A percentile compares a stretch with the other conserved stretches of the same genome.
These are phyloP conservation scores for Synodontis membranacea DNA, from an alignment of 2,113 vertebrate species.

Conservation along the genomic window DNA sequence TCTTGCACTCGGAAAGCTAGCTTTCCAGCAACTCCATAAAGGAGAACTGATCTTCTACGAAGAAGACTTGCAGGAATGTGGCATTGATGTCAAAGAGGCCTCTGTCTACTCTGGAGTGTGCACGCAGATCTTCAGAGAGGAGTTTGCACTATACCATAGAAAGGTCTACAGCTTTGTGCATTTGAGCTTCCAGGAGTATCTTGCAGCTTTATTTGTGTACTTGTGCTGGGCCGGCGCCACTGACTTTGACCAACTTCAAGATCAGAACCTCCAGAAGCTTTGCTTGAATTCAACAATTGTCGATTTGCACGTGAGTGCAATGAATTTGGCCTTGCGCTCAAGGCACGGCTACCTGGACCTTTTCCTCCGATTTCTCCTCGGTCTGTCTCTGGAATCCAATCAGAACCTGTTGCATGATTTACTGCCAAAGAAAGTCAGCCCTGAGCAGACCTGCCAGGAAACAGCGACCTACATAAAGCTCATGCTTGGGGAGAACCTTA, in stretches of 20 bases:
- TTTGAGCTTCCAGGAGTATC: slow-evolving; percentile 47
- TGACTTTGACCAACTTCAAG: background rate
- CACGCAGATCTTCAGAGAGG: slow-evolving; percentile 39
- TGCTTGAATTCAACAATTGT: slow-evolving; percentile 31
- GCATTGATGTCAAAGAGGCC: slow-evolving; percentile 42
- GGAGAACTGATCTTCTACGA: slow-evolving; percentile 39
- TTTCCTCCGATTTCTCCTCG: slow-evolving; percentile 40
- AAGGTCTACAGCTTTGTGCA: slow-evolving; percentile 45
- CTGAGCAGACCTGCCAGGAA: background rate
- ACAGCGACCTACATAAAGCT: slow-evolving; percentile 33
- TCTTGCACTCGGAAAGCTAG: slow-evolving; percentile 32
- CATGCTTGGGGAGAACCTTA: slow-evolving; percentile 14
- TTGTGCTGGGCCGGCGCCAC: slow-evolving; percentile 18
- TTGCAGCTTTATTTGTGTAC: slow-evolving; percentile 45
- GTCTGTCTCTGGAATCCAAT: slow-evolving; percentile 36
- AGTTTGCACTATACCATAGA: slow-evolving; percentile 9
- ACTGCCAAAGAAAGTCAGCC: background rate
- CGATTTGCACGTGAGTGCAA: slow-evolving; percentile 41
- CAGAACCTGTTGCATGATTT: slow-evolving; percentile 13
- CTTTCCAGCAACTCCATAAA: slow-evolving; percentile 36
- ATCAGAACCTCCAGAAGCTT: slow-evolving; percentile 2
- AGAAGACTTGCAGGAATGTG: slow-evolving; percentile 37
- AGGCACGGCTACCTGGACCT: slow-evolving; percentile 24
- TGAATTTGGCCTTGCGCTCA: slow-evolving; percentile 32
- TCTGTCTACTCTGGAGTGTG: slow-evolving; percentile 40